These are phyloP conservation scores for Chiridota heheva DNA, from an alignment of 35 echinoderm and acorn worm species.

Conservation along the genomic window DNA sequence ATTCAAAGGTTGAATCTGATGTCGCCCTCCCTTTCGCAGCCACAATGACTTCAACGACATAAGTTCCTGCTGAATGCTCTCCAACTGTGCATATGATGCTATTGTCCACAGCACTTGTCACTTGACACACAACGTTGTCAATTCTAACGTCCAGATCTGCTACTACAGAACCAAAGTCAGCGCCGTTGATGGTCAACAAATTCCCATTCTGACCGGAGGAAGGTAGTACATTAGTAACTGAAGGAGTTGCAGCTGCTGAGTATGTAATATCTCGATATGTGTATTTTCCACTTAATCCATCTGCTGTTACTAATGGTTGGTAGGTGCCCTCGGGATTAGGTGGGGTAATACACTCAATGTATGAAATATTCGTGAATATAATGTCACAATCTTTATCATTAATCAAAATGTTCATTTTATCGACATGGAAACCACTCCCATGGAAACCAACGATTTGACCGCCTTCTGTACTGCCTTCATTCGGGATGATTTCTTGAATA, in stretches of 20 bases:
- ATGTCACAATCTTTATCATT: conserved; percentile 64
- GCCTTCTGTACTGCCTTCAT: conserved; percentile 64
- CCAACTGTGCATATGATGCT: conserved; percentile 59
- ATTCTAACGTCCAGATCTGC: conserved; percentile 58
- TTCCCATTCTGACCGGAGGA: conserved; percentile 54
- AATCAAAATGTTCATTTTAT: conserved; percentile 51
- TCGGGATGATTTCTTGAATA: conserved; percentile 59
- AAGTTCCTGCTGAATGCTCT: conserved; percentile 71
- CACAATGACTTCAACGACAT: conserved; percentile 47
- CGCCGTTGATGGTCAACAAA: conserved; percentile 70
- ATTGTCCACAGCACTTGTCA: conserved; percentile 42
- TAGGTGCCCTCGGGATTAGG: conserved; percentile 17
- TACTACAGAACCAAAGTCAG: conserved; percentile 36
- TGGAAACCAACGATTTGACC: conserved; percentile 74
- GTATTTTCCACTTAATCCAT: conserved; percentile 36
- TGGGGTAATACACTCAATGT: conserved; percentile 66
- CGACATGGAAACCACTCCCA: conserved; percentile 78
- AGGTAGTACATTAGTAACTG: conserved; percentile 56
- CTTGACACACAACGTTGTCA: conserved; percentile 57
- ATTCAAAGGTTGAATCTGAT: too few relatives aligned
- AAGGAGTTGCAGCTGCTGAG: conserved; percentile 51
- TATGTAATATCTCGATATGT: conserved; percentile 27
- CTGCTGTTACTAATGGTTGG: conserved; percentile 56
- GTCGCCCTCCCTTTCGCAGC: too few relatives aligned
- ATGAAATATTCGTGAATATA: conserved; percentile 62